phyloP scores from a whole-genome alignment of 2,888 invertebrate species.

The Scaeva pyrastri region DNA sequence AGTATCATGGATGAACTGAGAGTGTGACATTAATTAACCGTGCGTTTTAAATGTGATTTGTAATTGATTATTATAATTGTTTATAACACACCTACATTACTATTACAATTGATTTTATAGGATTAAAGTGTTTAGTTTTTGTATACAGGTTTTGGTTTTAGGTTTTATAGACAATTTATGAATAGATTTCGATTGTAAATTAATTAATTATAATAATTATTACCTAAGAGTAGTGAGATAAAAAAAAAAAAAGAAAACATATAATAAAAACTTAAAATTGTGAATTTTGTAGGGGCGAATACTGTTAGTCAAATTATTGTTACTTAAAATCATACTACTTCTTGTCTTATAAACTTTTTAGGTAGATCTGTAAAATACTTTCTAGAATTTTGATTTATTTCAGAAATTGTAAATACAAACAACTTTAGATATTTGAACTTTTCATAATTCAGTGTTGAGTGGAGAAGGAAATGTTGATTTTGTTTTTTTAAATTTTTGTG shows the following conservation, averaged over 20 bases:
- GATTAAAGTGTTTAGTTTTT: slow-evolving; percentile 50
- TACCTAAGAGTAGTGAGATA: slow-evolving; percentile 37
- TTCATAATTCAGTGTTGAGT: background rate
- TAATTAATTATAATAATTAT: slow-evolving; percentile 50
- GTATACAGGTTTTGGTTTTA: slow-evolving; percentile 47
- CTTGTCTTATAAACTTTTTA: slow-evolving; percentile 7
- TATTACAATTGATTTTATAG: too few relatives aligned
- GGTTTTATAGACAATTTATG: slow-evolving; percentile 38
- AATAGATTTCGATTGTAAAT: slow-evolving; percentile 60
- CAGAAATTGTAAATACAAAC: background rate
- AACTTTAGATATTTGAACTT: background rate
- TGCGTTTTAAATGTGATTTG: slow-evolving; percentile 84
- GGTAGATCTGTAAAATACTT: slow-evolving; percentile 25
- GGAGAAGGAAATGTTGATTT: background rate
- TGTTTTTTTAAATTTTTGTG: background rate
- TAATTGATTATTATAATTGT: slow-evolving; percentile 76
- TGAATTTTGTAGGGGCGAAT: slow-evolving; percentile 48
- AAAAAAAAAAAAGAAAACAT: background rate
- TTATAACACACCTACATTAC: background rate
- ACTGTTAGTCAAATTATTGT: slow-evolving; percentile 75
- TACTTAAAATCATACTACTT: slow-evolving; percentile 63
- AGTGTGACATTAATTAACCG: slow-evolving; percentile 89
- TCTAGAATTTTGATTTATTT: slow-evolving; percentile 9
- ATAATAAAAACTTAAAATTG: slow-evolving; percentile 32
- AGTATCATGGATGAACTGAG: slow-evolving; percentile 91